Evolutionary conservation across 1,140 invertebrate species (phyloP), one percentile per base, ranked within the genome.

Genomic region (Pseudomyrmex sp.): DNA sequence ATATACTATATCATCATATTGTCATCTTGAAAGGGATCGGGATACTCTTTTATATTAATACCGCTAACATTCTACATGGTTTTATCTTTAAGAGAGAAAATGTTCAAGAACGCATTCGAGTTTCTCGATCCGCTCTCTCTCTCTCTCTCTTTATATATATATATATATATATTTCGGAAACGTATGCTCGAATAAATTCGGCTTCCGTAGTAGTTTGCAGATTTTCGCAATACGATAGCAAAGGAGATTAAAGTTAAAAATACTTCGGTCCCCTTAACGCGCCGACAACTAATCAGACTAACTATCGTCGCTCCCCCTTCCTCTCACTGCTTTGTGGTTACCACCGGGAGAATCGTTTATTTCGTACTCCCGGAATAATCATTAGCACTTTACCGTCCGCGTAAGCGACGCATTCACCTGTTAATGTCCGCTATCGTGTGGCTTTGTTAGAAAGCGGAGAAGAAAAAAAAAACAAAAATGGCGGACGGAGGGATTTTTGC

Each of bases 351-450:
- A 70, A 70, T 7, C 18, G 26, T 62, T 82, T 82, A 75, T 54
- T 54, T 54, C 15, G 58, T 75, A 75, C 75, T 82, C 48, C 26
- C 46, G 9, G 70, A 82, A 75, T 74, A 75, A 75, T 62, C 70
- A 23, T 74, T 74, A 62, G 35, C 70, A 54, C 35, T 75, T 82
- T 62, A 74, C 46, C 70, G 70, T 52, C 56, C 59, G 26, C 70
- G 26, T 75, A 65, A 75, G 70, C 79, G 70, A 82, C 59, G 56
- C 48, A 70, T 79, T 79, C 65, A 70, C 35, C 48, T 20, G 79
- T 15, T 82, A 82, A 82, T 74, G 20, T 12, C 9, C n/a, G n/a
- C 48, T 75, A 82, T 72, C 79, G 65, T 2, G 44, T 7, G 35
- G 76, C 35, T 79, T 69, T 65, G 76, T 79, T 73, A 74, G 35